A percentile compares a stretch with the other conserved stretches of the same genome.
phyloP scores from a whole-genome alignment of 53 echinoderm and acorn worm genomes.

The Holothuria scabra region DNA sequence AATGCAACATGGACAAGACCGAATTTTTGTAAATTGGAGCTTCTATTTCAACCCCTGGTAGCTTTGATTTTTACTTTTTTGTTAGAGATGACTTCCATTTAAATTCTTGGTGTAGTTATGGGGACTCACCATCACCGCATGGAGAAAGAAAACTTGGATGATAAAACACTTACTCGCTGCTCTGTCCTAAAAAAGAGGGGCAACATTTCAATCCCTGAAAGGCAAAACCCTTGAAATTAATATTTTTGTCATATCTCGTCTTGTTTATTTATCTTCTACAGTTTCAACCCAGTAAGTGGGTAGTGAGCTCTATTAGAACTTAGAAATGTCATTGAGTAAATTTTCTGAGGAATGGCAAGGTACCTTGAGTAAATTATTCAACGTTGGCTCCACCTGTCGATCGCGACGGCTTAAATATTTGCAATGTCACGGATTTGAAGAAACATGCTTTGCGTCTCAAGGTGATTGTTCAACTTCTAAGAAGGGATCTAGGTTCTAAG shows the following conservation, averaged over 20 bases:
- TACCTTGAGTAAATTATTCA: background rate
- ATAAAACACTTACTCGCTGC: background rate
- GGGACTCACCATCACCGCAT: background rate
- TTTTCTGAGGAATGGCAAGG: constrained; percentile 36
- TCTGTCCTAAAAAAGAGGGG: constrained; percentile 17
- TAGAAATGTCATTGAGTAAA: background rate
- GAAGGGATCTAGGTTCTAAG: background rate
- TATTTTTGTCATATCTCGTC: too few relatives aligned
- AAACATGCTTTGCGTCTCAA: constrained; percentile 24
- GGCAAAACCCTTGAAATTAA: constrained; percentile 48
- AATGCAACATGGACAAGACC: constrained; percentile 45
- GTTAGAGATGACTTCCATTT: background rate
- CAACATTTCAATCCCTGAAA: constrained; percentile 9
- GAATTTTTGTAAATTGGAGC: constrained; percentile 15
- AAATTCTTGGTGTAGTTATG: constrained; percentile 19
- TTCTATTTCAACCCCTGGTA: background rate
- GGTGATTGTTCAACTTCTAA: background rate
- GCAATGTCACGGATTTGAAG: constrained; percentile 9
- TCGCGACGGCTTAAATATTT: constrained; percentile 10
- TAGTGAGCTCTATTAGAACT: background rate
- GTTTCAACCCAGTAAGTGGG: constrained; percentile 22
- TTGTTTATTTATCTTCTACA: constrained; percentile 24
- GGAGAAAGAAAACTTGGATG: constrained; percentile 14
- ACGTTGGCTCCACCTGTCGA: background rate
- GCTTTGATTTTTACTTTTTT: background rate